These are phyloP conservation scores for Diceros bicornis DNA, from an alignment of 2,797 vertebrate genomes.

Conservation along the genomic window DNA sequence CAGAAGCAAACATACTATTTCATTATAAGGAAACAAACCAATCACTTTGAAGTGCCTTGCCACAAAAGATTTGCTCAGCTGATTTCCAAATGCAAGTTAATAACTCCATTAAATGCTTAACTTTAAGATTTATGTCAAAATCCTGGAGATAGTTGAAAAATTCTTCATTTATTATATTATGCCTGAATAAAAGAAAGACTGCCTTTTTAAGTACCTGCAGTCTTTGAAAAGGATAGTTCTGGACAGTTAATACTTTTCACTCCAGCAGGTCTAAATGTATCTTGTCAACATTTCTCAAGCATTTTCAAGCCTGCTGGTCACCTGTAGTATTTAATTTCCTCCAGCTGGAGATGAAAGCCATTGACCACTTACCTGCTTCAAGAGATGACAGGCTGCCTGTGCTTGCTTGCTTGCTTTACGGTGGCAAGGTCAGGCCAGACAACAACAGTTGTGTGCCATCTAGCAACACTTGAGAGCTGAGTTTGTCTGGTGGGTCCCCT, in stretches of 20 bases:
- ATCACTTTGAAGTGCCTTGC: constrained; percentile 40
- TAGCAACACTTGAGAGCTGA: not conserved
- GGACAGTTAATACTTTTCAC: constrained; percentile 47
- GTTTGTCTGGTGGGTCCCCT: not conserved
- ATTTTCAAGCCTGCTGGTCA: constrained; percentile 37
- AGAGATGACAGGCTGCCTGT: constrained; percentile 35
- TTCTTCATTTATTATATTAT: constrained; percentile 2
- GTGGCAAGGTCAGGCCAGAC: constrained; percentile 16
- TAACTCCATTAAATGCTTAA: constrained; percentile 28
- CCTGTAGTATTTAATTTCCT: constrained; percentile 63
- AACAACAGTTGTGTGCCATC: not conserved
- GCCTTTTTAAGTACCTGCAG: constrained; percentile 15
- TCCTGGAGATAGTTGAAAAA: constrained; percentile 6
- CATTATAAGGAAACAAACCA: constrained; percentile 55
- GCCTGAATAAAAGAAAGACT: not conserved
- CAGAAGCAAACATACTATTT: constrained; percentile 62
- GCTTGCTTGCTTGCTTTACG: not conserved
- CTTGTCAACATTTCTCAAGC: constrained; percentile 58
- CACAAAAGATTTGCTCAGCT: constrained; percentile 7
- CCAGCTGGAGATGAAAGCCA: constrained; percentile 30
- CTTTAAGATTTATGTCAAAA: not conserved
- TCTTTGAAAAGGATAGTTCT: not conserved
- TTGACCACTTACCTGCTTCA: not conserved
- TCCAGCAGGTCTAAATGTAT: constrained; percentile 29
- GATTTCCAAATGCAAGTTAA: not conserved